Percentiles rank a stretch among this genome's conserved stretches.
phyloP scores from a whole-genome alignment of 1,140 invertebrate species.

The Musca vetustissima region DNA sequence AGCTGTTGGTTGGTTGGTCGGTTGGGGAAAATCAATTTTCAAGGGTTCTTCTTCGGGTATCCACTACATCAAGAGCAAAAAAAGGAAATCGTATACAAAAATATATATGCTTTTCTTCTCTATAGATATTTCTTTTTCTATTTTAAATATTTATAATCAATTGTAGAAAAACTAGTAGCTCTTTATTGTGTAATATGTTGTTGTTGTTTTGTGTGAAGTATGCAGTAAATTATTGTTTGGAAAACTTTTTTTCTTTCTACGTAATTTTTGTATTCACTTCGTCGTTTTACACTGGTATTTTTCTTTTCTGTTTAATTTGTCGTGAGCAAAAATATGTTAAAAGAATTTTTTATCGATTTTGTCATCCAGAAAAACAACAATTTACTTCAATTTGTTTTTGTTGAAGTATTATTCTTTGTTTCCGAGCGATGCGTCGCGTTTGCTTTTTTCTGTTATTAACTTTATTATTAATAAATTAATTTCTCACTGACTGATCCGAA shows the following conservation, averaged over 20 bases:
- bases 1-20: background rate
- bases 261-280: background rate
- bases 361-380: background rate
- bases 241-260: background rate
- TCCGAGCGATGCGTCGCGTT: background rate
- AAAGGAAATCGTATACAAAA: background rate
- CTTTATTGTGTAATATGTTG: background rate
- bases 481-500: too few species aligned
- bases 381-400: background rate
- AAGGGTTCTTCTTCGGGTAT: conserved; percentile 1
- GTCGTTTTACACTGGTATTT: background rate
- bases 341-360: too few species aligned
- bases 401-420: background rate
- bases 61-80: background rate
- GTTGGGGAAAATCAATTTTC: conserved; percentile 23
- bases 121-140: too few species aligned
- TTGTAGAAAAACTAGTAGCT: too few species aligned
- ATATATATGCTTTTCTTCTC: background rate
- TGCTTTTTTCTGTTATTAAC: too few species aligned
- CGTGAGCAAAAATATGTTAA: too few species aligned
- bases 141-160: too few species aligned
- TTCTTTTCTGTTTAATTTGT: too few species aligned
- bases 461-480: too few species aligned
- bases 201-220: too few species aligned
- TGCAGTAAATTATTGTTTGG: background rate